Conservation (phyloP, 53 echinoderm and acorn worm species). For the Hippasteria phrygiana region DNA sequence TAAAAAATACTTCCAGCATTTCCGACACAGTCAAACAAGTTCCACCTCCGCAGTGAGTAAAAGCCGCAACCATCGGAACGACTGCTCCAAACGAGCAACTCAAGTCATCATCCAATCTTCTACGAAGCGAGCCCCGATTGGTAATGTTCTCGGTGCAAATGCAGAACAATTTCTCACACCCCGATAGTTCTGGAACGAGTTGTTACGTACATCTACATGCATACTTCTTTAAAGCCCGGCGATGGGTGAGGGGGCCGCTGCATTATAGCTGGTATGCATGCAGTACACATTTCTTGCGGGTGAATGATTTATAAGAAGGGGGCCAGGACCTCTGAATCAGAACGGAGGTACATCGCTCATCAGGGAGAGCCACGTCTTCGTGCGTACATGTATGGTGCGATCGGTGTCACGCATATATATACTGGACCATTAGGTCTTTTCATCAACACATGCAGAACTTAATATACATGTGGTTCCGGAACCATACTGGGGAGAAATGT, state of each 20-base stretch:
- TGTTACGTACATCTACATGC: background rate
- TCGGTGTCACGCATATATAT: background rate
- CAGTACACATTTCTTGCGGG: background rate
- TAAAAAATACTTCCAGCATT: no score
- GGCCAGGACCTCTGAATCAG: background rate
- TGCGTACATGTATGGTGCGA: no score
- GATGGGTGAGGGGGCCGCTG: background rate
- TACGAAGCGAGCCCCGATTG: no score
- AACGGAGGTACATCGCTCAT: background rate
- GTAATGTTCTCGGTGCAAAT: no score
- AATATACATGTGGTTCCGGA: background rate
- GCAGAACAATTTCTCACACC: no score
- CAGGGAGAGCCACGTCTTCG: background rate
- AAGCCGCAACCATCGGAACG: no score
- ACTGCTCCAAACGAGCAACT: no score
- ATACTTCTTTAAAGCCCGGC: background rate
- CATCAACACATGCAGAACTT: background rate
- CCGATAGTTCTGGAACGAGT: no score
- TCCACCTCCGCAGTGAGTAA: no score
- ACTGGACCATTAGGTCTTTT: background rate
- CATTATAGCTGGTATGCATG: background rate
- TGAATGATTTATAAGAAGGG: background rate
- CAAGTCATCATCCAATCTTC: no score
- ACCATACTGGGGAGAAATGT: no score
- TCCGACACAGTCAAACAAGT: no score